Percentiles rank a stretch among this genome's conserved stretches.
phyloP scores from a whole-genome alignment of 2,797 vertebrate genomes.

The Ceryle rudis region DNA sequence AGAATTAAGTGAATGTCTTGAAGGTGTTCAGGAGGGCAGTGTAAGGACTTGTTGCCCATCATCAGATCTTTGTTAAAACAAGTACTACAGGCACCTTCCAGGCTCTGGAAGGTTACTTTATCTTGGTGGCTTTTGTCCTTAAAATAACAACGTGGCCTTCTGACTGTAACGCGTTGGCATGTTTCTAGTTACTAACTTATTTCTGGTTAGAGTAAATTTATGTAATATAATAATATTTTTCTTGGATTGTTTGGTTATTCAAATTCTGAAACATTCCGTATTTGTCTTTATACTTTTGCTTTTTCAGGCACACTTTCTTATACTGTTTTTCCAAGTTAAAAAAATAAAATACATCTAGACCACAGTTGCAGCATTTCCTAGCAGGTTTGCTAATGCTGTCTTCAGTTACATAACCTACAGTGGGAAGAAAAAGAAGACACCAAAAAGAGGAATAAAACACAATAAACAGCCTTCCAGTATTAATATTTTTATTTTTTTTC shows the following conservation, averaged over 20 bases:
- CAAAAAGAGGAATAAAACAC: too few species aligned
- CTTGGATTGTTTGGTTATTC: not conserved
- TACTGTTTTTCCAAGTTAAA: not conserved
- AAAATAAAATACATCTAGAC: not conserved
- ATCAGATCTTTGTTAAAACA: not conserved
- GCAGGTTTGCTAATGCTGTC: not conserved
- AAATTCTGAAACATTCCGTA: rapidly evolving
- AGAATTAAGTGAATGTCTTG: not conserved
- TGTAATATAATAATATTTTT: not conserved
- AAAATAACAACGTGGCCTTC: not conserved
- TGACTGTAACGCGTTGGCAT: not conserved
- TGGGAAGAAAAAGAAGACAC: not conserved
- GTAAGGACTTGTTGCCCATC: not conserved
- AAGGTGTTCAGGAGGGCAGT: not conserved
- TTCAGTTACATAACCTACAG: not conserved
- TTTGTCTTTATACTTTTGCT: not conserved
- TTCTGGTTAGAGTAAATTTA: not conserved
- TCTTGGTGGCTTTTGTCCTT: not conserved
- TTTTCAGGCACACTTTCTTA: not conserved
- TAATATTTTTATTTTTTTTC: not conserved
- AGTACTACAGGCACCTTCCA: not conserved
- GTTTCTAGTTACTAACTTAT: not conserved
- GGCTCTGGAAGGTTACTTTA: not conserved
- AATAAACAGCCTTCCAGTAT: not conserved
- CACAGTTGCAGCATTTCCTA: not conserved